A percentile compares a stretch with the other conserved stretches of the same genome.
These are phyloP conservation scores for Eupithecia inturbata DNA, from an alignment of 2,888 invertebrate genomes.

Conservation along the genomic window DNA sequence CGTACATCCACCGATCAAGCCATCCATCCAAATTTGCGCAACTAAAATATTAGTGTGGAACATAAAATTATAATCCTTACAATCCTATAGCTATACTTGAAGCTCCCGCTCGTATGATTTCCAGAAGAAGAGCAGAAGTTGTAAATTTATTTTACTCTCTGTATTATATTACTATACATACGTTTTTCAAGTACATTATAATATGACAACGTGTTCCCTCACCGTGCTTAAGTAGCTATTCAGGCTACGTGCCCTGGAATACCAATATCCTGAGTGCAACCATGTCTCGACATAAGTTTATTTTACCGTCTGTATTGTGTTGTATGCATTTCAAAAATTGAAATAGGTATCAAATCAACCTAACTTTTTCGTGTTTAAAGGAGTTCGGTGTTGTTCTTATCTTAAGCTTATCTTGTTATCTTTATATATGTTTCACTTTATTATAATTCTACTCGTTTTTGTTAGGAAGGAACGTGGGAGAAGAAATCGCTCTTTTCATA, in stretches of 20 bases:
- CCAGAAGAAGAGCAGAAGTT: not conserved
- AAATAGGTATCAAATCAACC: not conserved
- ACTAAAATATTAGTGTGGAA: too few relatives aligned
- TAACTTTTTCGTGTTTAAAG: not conserved
- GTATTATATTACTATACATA: not conserved
- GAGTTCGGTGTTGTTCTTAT: not conserved
- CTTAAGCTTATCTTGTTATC: not conserved
- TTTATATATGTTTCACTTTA: not conserved
- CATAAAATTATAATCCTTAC: too few relatives aligned
- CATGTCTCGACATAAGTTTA: slow-evolving; percentile 43
- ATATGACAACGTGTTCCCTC: slow-evolving; percentile 49
- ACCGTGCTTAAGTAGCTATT: slow-evolving; percentile 52
- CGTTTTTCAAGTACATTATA: slow-evolving; percentile 34
- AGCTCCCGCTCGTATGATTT: not conserved
- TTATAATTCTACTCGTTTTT: not conserved
- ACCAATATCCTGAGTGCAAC: slow-evolving; percentile 63
- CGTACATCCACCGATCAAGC: too few relatives aligned
- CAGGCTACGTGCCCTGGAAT: slow-evolving; percentile 53
- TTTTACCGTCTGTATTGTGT: slow-evolving; percentile 20
- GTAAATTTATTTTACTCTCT: not conserved
- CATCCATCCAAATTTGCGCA: too few relatives aligned
- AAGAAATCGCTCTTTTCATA: not conserved
- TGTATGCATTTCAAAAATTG: slow-evolving; percentile 13
- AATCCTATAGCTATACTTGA: not conserved
- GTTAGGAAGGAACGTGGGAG: not conserved